Evolutionary conservation across 2,113 vertebrate genomes (phyloP).

Genomic region (Caloenas nicobarica): DNA sequence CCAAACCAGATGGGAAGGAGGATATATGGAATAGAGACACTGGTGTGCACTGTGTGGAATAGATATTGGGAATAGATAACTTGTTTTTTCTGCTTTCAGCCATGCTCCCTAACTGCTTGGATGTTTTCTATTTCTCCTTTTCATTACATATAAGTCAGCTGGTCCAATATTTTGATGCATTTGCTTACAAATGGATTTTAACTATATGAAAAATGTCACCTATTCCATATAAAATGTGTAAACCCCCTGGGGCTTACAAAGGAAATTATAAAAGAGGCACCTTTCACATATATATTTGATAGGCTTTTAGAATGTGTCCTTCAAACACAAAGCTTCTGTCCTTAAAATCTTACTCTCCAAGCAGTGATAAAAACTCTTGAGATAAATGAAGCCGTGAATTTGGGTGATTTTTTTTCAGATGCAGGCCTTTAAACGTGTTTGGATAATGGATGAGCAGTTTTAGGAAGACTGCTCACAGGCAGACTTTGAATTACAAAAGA

Average conservation of each 20-base stretch:
- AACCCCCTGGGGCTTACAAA: background rate
- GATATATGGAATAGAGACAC: background rate
- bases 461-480: background rate
- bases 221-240: background rate
- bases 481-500: constrained; percentile 19
- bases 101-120: background rate
- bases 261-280: background rate
- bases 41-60: background rate
- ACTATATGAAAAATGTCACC: background rate
- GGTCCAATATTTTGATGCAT: background rate
- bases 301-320: background rate
- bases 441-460: constrained; percentile 9
- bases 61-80: background rate
- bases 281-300: background rate
- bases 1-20: background rate
- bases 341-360: background rate
- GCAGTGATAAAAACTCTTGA: background rate
- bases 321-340: background rate
- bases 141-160: background rate
- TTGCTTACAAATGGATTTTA: constrained; percentile 30
- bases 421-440: background rate
- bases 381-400: background rate
- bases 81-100: background rate
- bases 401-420: background rate
- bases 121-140: background rate